Evolutionary conservation across 2,797 vertebrate genomes (phyloP), one percentile per base, ranked within the genome.

Genomic region (Brachymystax lenok): DNA sequence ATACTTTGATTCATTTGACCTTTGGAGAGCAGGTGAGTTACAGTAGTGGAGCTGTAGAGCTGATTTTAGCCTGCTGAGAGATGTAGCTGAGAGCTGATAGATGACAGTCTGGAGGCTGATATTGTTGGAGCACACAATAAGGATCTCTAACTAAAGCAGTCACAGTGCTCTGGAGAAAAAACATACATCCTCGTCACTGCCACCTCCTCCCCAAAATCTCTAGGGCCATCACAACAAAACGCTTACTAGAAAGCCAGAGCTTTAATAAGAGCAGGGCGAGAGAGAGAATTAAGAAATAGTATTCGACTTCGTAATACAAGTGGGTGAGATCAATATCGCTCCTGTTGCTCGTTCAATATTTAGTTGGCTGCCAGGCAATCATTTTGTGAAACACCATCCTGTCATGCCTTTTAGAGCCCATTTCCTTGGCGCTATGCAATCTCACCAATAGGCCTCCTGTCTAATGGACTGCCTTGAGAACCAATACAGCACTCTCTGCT

Each of bases 51-150:
- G 33, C 35, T 40, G 68, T 59, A 59, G 54, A 19, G 7, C 30
- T 64, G 16, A 56, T 56, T 17, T 7, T 56, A 56, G 14, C n/a
- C 54, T 56, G 54, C 19, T 56, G 54, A 56, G 54, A 56, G 54
- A 7, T 17, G 54, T 56, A n/a, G 54, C 54, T 17, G 54, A 16
- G 19, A 56, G 54, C 56, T 59, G 56, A 19, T 19, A 54, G 74
- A 85, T 83, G 80, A 79, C 61, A 51, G 74, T 78, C 52, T 33
- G 72, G 78, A 83, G 81, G 79, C 84, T 87, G 77, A 77, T 84
- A 75, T 76, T 76, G 75, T 78, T 61, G 67, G 74, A 74, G 70
- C 67, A 75, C 79, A 71, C n/a, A 83, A 79, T 52, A 84, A 74
- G 75, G 24, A 19, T 69, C 71, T 77, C 79, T 75, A 46, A 46